Evolutionary conservation across 2,888 invertebrate species (phyloP).

Genomic region (Caradrina clavipalpis): DNA sequence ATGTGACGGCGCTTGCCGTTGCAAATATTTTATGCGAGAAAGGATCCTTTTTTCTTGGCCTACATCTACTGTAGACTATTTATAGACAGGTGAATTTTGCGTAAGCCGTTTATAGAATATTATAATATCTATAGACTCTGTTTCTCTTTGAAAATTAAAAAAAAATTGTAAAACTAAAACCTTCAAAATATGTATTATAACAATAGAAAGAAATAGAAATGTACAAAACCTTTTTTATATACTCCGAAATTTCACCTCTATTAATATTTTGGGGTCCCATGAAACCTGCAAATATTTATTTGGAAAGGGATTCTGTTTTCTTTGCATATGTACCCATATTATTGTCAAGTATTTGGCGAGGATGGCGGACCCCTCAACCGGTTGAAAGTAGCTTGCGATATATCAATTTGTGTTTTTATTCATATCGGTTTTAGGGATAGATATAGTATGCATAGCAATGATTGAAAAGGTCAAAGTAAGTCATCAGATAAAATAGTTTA

Average conservation of each 20-base stretch:
- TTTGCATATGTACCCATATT: slow-evolving; percentile 30
- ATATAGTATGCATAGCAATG: no score
- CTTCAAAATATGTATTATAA: not conserved
- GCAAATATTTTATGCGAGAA: slow-evolving; percentile 38
- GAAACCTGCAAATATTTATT: slow-evolving; percentile 37
- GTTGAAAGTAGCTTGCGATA: slow-evolving; percentile 1
- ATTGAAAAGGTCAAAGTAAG: no score
- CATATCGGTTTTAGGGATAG: not conserved
- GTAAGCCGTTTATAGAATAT: no score
- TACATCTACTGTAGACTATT: not conserved
- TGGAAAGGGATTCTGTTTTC: slow-evolving; percentile 46
- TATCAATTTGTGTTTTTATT: slow-evolving; percentile 1
- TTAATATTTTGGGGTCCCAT: slow-evolving; percentile 24
- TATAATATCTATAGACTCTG: no score
- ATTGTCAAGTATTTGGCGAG: slow-evolving; percentile 30
- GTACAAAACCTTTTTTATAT: not conserved
- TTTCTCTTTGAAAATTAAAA: no score
- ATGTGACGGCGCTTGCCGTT: slow-evolving; percentile 12
- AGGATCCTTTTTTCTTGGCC: slow-evolving; percentile 19
- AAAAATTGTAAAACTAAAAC: not conserved
- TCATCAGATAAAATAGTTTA: no score
- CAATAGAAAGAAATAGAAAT: not conserved
- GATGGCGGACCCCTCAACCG: slow-evolving; percentile 3
- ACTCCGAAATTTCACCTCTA: slow-evolving; percentile 8
- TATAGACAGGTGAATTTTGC: not conserved